Conservation (phyloP, 2,888 invertebrate genomes). For the Melanotus villosus region DNA sequence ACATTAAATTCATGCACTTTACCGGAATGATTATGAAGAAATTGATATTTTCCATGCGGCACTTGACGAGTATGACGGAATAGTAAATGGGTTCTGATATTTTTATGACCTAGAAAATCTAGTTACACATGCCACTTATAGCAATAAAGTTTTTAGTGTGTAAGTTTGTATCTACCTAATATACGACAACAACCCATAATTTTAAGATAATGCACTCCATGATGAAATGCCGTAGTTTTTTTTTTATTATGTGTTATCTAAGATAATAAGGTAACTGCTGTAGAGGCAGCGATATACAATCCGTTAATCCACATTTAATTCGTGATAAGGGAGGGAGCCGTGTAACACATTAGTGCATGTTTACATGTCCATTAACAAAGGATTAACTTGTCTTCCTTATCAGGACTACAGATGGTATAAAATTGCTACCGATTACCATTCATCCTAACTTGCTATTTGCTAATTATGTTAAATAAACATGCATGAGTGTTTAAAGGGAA, state of each 20-base stretch:
- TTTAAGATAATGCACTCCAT: slow-evolving; percentile 30
- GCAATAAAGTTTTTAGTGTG: slow-evolving; percentile 33
- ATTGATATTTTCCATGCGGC: neutral
- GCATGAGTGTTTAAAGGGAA: too few species aligned
- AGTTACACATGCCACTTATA: slow-evolving; percentile 20
- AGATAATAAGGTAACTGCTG: slow-evolving; percentile 43
- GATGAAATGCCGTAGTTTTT: slow-evolving; percentile 31
- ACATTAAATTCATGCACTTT: neutral
- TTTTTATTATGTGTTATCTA: slow-evolving; percentile 46
- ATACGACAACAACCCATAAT: slow-evolving; percentile 31
- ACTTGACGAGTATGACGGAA: slow-evolving; percentile 6
- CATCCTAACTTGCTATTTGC: neutral
- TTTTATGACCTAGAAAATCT: slow-evolving; percentile 34
- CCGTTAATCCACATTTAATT: slow-evolving; percentile 46
- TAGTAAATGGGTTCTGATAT: slow-evolving; percentile 20
- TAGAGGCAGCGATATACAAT: slow-evolving; percentile 40
- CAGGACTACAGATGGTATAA: slow-evolving; percentile 47
- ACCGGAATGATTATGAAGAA: neutral
- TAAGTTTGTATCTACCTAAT: slow-evolving; percentile 34
- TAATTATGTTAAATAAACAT: too few species aligned
- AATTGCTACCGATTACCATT: slow-evolving; percentile 45
- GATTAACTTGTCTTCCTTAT: slow-evolving; percentile 51
- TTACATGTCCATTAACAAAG: slow-evolving; percentile 50
- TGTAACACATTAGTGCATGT: slow-evolving; percentile 45
- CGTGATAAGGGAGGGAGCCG: slow-evolving; percentile 45